These are phyloP conservation scores for Actinostola sp. DNA, from an alignment of 92 coral and sea anemone genomes.

Conservation along the genomic window DNA sequence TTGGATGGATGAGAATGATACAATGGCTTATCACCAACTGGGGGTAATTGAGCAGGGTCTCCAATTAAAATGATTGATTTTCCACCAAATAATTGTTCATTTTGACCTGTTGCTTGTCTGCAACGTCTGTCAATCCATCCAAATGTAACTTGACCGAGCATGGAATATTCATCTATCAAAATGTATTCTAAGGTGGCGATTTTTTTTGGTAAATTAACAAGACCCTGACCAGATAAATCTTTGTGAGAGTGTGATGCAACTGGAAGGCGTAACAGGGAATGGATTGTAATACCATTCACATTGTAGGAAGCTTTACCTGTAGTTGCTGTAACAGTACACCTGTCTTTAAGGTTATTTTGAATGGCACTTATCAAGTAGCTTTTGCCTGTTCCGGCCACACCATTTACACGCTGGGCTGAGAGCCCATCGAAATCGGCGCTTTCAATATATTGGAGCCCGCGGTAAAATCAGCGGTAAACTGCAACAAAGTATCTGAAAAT, in stretches of 20 bases:
- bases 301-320: no score
- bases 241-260: constrained; percentile 55
- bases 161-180: constrained; percentile 60
- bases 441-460: constrained; percentile 19
- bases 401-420: constrained; percentile 32
- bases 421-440: constrained; percentile 17
- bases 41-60: constrained; percentile 57
- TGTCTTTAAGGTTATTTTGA: no score
- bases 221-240: constrained; percentile 54
- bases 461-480: background rate
- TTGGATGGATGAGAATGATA: constrained; percentile 56
- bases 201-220: constrained; percentile 45
- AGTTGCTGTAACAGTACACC: no score
- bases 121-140: constrained; percentile 61
- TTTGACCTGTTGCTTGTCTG: constrained; percentile 51
- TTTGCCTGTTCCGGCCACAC: no score
- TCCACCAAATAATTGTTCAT: constrained; percentile 22
- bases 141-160: constrained; percentile 54
- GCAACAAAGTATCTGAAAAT: background rate
- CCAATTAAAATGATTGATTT: constrained; percentile 48
- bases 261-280: constrained; percentile 63
- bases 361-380: no score
- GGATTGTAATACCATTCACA: no score
- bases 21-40: constrained; percentile 54
- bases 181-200: constrained; percentile 31